Base-by-base conservation (phyloP, 2,888 invertebrate species). In the Bruchidius siliquastri region DNA sequence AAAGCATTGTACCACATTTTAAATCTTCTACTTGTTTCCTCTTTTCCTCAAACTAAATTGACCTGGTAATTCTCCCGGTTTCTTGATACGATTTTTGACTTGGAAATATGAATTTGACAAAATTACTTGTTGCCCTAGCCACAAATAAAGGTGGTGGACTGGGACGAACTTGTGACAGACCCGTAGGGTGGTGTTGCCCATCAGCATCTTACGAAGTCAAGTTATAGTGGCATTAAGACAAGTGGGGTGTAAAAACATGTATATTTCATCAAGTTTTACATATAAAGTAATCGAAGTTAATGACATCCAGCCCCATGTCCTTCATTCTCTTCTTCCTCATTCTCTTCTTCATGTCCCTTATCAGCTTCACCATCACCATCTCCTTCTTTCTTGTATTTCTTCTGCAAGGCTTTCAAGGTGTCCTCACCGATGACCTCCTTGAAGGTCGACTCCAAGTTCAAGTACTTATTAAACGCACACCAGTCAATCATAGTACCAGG, bases 381-480 rank as follows among this genome's bases (percentile, higher is more conserved):
- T 21, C 21, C 21, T 32, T 26, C 30, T 49, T 49, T 71, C 69
- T 73, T 73, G 21, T 74, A 69, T 30, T 73, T 74, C 22, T 77
- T 74, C 76, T 80, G 78, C 32, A 79, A 73, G 0, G 78, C 76
- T 69, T 77, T 76, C 32, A 80, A 73, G 8, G 79, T 74, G 70
- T 77, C 71, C 10, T 77, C 78, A 67, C 74, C 76, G 26, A 77
- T 66, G 0, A 74, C 77, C 49, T 86, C 84, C 75, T 82, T 79
- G 74, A 86, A 85, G 6, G 83, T 83, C 26, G 84, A 81, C 74
- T 87, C 85, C 75, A 89, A 83, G 77, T 87, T 81, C 67, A 89
- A 82, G 75, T 86, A 86, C 76, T 87, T 87, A 76, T 88, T 84
- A 75, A 89, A 89, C 22, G 82, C 84, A 73, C 86, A 86, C 88